These are phyloP conservation scores for Branchinecta sandiegonensis DNA, from an alignment of 2,888 invertebrate species.

Conservation along the genomic window DNA sequence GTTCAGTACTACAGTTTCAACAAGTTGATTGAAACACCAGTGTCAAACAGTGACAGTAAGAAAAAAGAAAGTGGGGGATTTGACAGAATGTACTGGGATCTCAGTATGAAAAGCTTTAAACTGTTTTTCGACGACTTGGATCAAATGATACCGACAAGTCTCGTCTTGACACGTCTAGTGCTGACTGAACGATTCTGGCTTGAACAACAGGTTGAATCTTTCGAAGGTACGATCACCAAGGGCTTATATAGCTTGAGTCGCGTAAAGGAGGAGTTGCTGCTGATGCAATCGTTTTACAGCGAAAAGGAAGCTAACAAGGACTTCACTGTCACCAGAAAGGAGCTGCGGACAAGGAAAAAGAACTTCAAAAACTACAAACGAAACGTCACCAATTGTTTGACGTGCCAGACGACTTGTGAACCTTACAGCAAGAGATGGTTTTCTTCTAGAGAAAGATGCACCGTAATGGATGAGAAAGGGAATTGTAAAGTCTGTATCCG, in stretches of 20 bases:
- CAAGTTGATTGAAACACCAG: conserved; percentile 25
- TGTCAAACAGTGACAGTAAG: too few species aligned
- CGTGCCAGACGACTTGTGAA: conserved; percentile 29
- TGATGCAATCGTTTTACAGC: conserved; percentile 24
- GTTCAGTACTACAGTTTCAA: conserved; percentile 26
- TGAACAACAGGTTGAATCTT: too few species aligned
- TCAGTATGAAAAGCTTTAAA: conserved; percentile 20
- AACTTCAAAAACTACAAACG: conserved; percentile 21
- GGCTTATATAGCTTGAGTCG: too few species aligned
- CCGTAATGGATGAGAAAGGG: neutral
- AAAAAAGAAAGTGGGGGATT: neutral
- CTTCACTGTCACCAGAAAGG: conserved; percentile 26
- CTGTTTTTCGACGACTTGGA: too few species aligned
- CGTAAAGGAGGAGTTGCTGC: neutral
- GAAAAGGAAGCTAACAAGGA: conserved; percentile 26
- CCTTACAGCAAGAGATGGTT: conserved; percentile 27
- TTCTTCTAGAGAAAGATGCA: conserved; percentile 26
- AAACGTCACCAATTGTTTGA: conserved; percentile 29
- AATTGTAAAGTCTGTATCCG: too few species aligned
- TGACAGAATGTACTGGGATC: conserved; percentile 25
- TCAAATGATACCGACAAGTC: too few species aligned
- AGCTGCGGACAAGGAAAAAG: conserved; percentile 24
- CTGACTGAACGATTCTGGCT: too few species aligned
- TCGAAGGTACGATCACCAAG: too few species aligned
- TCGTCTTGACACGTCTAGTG: too few species aligned